phyloP scores from a whole-genome alignment of 2,888 invertebrate genomes.

The Orthosia incerta region DNA sequence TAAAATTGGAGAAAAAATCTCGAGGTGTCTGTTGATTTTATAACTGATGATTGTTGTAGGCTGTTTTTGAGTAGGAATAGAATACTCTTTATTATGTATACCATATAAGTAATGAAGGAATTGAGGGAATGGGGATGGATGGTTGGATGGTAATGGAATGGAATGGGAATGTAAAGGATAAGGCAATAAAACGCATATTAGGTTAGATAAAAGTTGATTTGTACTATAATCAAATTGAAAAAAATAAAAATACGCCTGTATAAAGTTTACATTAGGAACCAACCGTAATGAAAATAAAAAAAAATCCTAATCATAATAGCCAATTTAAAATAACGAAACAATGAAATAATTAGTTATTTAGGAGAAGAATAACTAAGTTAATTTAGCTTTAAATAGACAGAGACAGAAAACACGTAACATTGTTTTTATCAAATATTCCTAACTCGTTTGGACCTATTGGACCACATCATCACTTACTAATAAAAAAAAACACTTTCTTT shows the following conservation, averaged over 20 bases:
- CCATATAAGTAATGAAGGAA: too few species aligned
- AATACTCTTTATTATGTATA: too few species aligned
- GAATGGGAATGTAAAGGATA: not conserved
- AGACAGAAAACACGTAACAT: too few species aligned
- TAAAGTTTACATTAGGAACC: not conserved
- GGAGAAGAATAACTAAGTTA: too few species aligned
- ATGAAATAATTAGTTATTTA: too few species aligned
- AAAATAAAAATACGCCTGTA: not conserved
- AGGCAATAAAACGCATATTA: not conserved
- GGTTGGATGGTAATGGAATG: too few species aligned
- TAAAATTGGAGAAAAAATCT: conserved; percentile 54
- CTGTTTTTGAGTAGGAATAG: not conserved
- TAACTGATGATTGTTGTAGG: conserved; percentile 31
- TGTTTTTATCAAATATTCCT: too few species aligned
- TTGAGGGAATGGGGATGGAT: too few species aligned
- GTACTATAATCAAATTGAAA: not conserved
- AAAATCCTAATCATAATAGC: not conserved
- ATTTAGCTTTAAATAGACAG: too few species aligned
- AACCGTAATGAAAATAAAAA: too few species aligned
- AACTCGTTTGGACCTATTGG: too few species aligned
- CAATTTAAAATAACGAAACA: not conserved
- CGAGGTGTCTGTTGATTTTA: conserved; percentile 53
- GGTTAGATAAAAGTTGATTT: not conserved
- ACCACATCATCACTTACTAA: too few species aligned
- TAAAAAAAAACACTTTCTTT: not conserved